These are phyloP conservation scores for Synchiropus splendidus DNA, from an alignment of 2,113 vertebrate species.

Conservation along the genomic window DNA sequence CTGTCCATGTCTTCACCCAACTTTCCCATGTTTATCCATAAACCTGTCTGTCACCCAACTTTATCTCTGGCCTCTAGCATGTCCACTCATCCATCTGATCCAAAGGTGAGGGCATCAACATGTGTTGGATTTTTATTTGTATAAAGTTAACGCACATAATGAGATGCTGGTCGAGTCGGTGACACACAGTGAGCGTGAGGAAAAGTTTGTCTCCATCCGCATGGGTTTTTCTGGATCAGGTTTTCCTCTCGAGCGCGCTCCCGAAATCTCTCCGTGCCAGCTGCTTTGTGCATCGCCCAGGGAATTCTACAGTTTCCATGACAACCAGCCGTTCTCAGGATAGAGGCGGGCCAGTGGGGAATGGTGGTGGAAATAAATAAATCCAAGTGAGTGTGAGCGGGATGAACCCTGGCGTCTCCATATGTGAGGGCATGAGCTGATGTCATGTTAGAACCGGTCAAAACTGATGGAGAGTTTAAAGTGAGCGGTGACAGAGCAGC, in stretches of 20 bases:
- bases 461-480: conserved; percentile 21
- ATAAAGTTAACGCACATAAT: too few relatives aligned
- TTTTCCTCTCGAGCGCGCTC: conserved; percentile 12
- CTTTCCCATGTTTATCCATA: too few relatives aligned
- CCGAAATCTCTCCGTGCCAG: conserved; percentile 32
- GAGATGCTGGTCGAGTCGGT: too few relatives aligned
- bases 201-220: conserved; percentile 4
- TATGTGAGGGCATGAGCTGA: conserved; percentile 12
- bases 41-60: too few relatives aligned
- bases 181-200: too few relatives aligned
- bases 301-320: conserved; percentile 61
- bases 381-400: conserved; percentile 21
- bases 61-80: too few relatives aligned
- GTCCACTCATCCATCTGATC: too few relatives aligned
- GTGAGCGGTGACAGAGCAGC: conserved; percentile 11
- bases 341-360: conserved; percentile 22
- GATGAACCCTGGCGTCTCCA: conserved; percentile 8
- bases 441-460: conserved; percentile 29
- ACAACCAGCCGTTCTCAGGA: conserved; percentile 53
- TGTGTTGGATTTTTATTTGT: too few relatives aligned
- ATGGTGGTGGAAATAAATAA: conserved; percentile 46
- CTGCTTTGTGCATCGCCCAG: conserved; percentile 42
- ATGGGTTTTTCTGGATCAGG: conserved; percentile 4
- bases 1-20: too few relatives aligned
- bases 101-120: too few relatives aligned